Conservation (phyloP, 2,113 vertebrate genomes). For the Turdus rufiventris region DNA sequence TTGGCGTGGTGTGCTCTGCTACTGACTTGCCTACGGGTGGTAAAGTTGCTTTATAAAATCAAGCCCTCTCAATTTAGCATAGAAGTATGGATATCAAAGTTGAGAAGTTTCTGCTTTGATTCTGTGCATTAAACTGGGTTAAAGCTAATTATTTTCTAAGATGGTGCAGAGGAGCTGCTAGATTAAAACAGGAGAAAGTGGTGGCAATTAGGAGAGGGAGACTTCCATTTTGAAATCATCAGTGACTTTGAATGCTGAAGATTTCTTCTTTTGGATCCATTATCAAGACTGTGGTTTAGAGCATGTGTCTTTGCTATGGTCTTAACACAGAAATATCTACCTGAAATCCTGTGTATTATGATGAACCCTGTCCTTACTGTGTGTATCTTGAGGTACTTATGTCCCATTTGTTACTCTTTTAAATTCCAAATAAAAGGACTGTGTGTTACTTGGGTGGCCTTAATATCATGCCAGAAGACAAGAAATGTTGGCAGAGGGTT, state of each 20-base stretch:
- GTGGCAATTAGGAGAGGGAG: not conserved
- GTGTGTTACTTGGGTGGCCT: not conserved
- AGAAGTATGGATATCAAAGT: not conserved
- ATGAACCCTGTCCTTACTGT: not conserved
- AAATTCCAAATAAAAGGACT: not conserved
- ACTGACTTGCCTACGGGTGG: not conserved
- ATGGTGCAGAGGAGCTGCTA: not conserved
- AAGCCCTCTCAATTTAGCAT: not conserved
- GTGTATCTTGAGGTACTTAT: not conserved
- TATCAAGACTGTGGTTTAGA: not conserved
- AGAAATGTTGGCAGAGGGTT: not conserved
- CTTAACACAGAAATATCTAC: not conserved
- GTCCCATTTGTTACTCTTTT: not conserved
- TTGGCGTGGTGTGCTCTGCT: not conserved
- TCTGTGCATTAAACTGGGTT: not conserved
- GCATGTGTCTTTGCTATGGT: not conserved
- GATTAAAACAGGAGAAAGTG: not conserved
- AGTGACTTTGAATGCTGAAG: not conserved
- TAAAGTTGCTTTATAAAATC: not conserved
- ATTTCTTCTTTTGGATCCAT: not conserved
- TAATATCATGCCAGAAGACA: not conserved
- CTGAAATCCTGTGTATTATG: not conserved
- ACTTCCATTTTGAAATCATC: not conserved
- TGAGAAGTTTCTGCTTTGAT: not conserved
- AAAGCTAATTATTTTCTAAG: not conserved